phyloP scores from a whole-genome alignment of 2,888 invertebrate genomes.

The Neria commutata region DNA sequence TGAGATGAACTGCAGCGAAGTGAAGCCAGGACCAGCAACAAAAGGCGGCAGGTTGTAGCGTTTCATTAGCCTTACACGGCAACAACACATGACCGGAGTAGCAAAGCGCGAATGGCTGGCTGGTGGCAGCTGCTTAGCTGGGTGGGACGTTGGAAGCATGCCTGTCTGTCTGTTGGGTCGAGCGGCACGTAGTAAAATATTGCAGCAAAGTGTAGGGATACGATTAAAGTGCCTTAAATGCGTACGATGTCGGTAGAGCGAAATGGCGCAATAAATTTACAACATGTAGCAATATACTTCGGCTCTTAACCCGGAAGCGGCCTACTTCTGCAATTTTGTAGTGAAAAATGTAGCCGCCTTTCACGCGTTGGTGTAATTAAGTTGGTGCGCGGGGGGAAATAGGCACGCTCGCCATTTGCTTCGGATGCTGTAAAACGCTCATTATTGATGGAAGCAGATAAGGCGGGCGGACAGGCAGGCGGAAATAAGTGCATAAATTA shows the following conservation, averaged over 20 bases:
- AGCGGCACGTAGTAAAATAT: background rate
- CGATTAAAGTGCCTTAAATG: background rate
- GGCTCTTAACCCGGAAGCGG: background rate
- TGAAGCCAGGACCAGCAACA: background rate
- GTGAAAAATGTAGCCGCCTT: too few relatives aligned
- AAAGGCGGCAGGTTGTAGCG: background rate
- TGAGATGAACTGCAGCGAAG: background rate
- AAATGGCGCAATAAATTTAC: background rate
- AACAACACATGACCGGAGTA: background rate
- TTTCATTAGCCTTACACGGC: slow-evolving; percentile 9
- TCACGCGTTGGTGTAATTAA: too few relatives aligned
- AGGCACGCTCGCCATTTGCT: too few relatives aligned
- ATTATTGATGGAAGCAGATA: too few relatives aligned
- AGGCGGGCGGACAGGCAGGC: too few relatives aligned
- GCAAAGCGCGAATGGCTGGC: background rate
- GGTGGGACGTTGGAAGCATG: background rate
- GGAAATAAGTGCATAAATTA: too few relatives aligned
- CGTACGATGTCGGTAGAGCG: background rate
- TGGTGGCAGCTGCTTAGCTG: too few relatives aligned
- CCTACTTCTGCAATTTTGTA: background rate
- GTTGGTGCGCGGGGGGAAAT: too few relatives aligned
- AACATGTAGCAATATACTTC: background rate
- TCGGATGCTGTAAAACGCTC: too few relatives aligned
- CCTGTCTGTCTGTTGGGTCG: too few relatives aligned
- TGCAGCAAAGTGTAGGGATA: slow-evolving; percentile 1